Evolutionary conservation across 1,140 invertebrate species (phyloP), one percentile per base, ranked within the genome.

Genomic region (Drosophila pseudoananassae): DNA sequence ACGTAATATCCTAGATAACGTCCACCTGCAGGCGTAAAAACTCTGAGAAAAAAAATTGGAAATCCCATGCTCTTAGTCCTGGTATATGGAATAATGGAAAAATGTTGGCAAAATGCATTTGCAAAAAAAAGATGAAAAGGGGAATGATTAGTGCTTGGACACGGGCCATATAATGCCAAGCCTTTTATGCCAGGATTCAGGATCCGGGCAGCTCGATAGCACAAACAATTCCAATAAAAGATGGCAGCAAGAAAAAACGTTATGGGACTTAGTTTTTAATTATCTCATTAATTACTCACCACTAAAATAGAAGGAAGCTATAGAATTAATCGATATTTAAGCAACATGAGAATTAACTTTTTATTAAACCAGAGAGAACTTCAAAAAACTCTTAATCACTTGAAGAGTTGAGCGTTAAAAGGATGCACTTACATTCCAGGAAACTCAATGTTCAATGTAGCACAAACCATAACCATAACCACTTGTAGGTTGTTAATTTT

Each of bases 381-480:
- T 8, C 8, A 31, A 9, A 31, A 9, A 31, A 31, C 8, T 10
- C 31, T 31, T 8, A 31, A 31, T 31, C 31, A 36, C 12, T 4
- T 36, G 33, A 27, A 27, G 6, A 27, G 25, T 27, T 27, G 4
- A 27, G 25, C 6, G 6, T 27, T 27, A 27, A 27, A 27, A 27
- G 6, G 25, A 27, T 6, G 25, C 25, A 27, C 25, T 27, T 27
- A 10, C 33, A 36, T 36, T 36, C 0, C 10, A 3, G 33, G 10
- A 36, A 36, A 36, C 3, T 36, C 33, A 36, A n/a, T 33, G 17
- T 23, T 23, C 27, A 75, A 74, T 74, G 49, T 36, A 29, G 38
- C 38, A 27, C 72, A 49, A 49, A 40, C 71, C 55, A 56, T 56
- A 31, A 27, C 45, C 25, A 17, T 50, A 63, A 64, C n/a, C 33